Percentiles rank a stretch among this genome's conserved stretches.
These are phyloP conservation scores for Polymixis lichenea DNA, from an alignment of 2,888 invertebrate species.

Conservation along the genomic window DNA sequence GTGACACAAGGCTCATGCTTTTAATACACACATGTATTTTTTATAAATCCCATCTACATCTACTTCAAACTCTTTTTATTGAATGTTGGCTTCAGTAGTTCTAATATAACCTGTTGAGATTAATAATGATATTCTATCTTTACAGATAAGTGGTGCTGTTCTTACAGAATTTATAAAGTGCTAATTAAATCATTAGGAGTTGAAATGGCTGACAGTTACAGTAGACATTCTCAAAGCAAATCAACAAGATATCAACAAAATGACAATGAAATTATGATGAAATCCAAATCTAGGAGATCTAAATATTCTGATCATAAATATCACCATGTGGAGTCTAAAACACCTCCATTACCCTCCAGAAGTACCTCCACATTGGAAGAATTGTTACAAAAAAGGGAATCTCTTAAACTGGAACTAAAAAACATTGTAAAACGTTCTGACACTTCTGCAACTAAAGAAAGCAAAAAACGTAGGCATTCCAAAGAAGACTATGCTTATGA, in stretches of 20 bases:
- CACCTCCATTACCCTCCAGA: conserved; percentile 81
- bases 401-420: conserved; percentile 80
- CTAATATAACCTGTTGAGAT: conserved; percentile 50
- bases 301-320: conserved; percentile 69
- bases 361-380: conserved; percentile 79
- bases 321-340: conserved; percentile 76
- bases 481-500: conserved; percentile 66
- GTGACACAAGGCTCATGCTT: conserved; percentile 74
- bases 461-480: conserved; percentile 70
- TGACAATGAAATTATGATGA: conserved; percentile 70
- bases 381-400: conserved; percentile 81
- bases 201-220: conserved; percentile 77
- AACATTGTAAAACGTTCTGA: conserved; percentile 73
- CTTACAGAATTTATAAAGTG: conserved; percentile 61
- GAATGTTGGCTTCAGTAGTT: conserved; percentile 59
- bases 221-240: conserved; percentile 70
- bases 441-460: conserved; percentile 63
- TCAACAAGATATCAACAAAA: conserved; percentile 72
- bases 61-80: conserved; percentile 58
- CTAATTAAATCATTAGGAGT: conserved; percentile 61
- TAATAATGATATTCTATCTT: conserved; percentile 71
- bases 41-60: conserved; percentile 43
- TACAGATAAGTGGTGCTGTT: conserved; percentile 77
- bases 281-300: conserved; percentile 71
- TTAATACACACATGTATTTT: conserved; percentile 61